A percentile compares a stretch with the other conserved stretches of the same genome.
These are phyloP conservation scores for Thecophora atra DNA, from an alignment of 2,888 invertebrate genomes.

Conservation along the genomic window DNA sequence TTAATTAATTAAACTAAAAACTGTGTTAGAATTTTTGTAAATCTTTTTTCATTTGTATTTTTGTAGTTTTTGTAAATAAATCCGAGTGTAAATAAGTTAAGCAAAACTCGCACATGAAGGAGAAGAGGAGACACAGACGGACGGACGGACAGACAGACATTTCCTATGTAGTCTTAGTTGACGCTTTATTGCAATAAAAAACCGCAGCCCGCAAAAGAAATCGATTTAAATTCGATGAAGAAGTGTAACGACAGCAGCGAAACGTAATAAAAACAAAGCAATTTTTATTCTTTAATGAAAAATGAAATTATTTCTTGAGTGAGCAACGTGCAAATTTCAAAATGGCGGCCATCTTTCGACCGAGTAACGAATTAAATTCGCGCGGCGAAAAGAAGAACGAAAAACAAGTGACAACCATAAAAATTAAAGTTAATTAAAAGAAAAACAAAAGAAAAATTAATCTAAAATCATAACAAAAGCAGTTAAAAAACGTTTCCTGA, in stretches of 20 bases:
- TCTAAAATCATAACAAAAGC: background rate
- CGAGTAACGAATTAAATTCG: slow-evolving; percentile 23
- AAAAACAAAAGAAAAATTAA: background rate
- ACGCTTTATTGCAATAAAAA: background rate
- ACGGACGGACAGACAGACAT: slow-evolving; percentile 28
- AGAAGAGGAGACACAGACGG: slow-evolving; percentile 26
- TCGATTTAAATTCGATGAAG: slow-evolving; percentile 9
- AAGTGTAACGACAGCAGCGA: slow-evolving; percentile 1
- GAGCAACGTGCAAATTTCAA: slow-evolving; percentile 28
- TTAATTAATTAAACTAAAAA: background rate
- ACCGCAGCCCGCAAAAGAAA: background rate
- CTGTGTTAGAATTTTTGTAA: background rate
- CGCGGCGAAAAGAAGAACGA: background rate
- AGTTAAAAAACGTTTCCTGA: slow-evolving; percentile 8
- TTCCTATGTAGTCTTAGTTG: slow-evolving; percentile 32
- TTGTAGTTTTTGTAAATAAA: slow-evolving; percentile 24
- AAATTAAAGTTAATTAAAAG: background rate
- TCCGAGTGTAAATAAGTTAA: slow-evolving; percentile 23
- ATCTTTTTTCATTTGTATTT: background rate
- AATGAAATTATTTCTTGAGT: slow-evolving; percentile 27
- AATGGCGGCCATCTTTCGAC: background rate
- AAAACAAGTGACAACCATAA: slow-evolving; percentile 1
- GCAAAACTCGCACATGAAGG: slow-evolving; percentile 13
- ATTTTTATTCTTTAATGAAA: background rate
- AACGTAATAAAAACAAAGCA: too few relatives aligned